These are phyloP conservation scores for Anguilla japonica DNA, from an alignment of 2,113 vertebrate genomes.

Conservation along the genomic window DNA sequence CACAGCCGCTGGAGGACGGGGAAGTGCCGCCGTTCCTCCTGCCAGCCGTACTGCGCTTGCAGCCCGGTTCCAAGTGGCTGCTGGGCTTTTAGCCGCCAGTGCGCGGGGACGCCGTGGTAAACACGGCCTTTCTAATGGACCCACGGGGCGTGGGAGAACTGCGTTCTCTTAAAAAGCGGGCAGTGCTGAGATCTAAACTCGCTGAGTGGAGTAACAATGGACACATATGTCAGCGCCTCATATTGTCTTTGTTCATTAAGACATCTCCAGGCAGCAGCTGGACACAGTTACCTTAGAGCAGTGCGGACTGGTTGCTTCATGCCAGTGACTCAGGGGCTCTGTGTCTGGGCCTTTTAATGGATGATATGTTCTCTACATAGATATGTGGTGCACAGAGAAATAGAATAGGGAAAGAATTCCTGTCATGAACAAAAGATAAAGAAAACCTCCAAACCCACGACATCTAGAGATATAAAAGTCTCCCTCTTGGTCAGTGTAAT, in stretches of 20 bases:
- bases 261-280: not conserved
- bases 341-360: not conserved
- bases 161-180: not conserved
- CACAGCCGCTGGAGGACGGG: constrained; percentile 17
- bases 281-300: not conserved
- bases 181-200: not conserved
- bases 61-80: not conserved
- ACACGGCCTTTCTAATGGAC: constrained; percentile 7
- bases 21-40: not conserved
- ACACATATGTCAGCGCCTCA: not conserved
- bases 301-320: not conserved
- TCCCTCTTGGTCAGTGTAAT: too few relatives aligned
- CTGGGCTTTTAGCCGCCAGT: constrained; percentile 34
- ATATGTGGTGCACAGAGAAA: too few relatives aligned
- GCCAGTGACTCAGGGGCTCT: not conserved
- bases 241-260: not conserved
- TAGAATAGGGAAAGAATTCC: too few relatives aligned
- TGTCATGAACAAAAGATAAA: too few relatives aligned
- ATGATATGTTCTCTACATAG: not conserved
- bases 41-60: not conserved
- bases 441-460: too few relatives aligned
- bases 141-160: not conserved
- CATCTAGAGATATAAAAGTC: too few relatives aligned
- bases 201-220: not conserved
- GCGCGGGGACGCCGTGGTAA: not conserved